phyloP scores from a whole-genome alignment of 2,113 vertebrate species.

The Phyllopteryx taeniolatus region DNA sequence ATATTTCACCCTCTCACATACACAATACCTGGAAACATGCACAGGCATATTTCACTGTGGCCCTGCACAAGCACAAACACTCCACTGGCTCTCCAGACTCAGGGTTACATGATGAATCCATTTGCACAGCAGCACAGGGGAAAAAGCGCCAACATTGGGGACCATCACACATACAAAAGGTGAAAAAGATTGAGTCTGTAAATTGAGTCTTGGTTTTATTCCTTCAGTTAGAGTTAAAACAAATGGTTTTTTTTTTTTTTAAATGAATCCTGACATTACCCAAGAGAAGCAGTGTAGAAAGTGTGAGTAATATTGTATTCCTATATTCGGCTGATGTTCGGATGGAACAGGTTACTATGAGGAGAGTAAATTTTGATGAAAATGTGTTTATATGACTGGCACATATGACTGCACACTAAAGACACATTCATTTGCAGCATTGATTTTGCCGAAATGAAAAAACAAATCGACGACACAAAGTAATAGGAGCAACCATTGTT shows the following conservation, averaged over 20 bases:
- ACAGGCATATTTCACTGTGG: conserved; percentile 55
- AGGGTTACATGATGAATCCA: conserved; percentile 63
- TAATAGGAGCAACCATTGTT: background rate
- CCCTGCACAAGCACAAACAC: conserved; percentile 32
- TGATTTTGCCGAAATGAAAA: background rate
- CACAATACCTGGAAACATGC: conserved; percentile 14
- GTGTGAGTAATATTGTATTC: background rate
- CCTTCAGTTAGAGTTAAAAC: conserved; percentile 3
- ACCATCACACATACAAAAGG: background rate
- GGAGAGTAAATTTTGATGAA: background rate
- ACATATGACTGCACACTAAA: background rate
- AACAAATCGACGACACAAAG: background rate
- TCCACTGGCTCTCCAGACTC: conserved; percentile 42
- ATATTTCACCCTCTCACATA: conserved; percentile 11
- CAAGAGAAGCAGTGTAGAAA: background rate
- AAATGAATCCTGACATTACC: conserved; percentile 2
- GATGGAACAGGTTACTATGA: background rate
- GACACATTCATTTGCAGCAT: background rate
- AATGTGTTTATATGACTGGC: background rate
- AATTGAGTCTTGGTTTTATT: conserved; percentile 13
- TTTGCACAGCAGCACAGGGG: conserved; percentile 46
- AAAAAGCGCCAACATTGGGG: conserved; percentile 8
- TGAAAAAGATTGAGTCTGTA: background rate
- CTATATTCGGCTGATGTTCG: background rate
- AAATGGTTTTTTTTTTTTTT: no score